Evolutionary conservation across 1,140 invertebrate genomes (phyloP).

Genomic region (Asobara japonica): DNA sequence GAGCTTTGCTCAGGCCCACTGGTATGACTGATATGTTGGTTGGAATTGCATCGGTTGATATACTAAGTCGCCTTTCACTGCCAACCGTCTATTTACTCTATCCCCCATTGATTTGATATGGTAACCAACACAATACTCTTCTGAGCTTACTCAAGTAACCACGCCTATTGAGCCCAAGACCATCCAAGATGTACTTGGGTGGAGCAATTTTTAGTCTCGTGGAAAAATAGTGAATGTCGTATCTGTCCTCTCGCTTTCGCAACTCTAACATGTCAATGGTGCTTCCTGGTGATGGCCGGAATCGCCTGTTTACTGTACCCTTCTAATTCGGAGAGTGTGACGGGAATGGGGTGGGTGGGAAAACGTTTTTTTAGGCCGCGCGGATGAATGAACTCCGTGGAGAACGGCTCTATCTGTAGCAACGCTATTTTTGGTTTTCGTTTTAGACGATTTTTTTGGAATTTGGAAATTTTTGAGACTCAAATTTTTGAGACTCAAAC

Average conservation of each 20-base stretch:
- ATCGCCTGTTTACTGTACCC: no score
- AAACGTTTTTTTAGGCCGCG: no score
- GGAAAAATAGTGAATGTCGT: neutral
- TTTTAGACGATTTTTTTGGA: no score
- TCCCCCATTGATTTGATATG: neutral
- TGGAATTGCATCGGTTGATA: constrained; percentile 63
- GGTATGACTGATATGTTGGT: constrained; percentile 63
- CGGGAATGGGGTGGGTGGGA: no score
- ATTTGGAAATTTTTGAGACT: no score
- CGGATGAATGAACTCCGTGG: no score
- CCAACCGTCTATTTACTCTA: constrained; percentile 24
- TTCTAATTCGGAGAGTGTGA: no score
- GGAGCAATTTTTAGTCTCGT: neutral
- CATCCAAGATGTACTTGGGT: neutral
- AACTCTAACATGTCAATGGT: no score
- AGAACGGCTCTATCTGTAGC: no score
- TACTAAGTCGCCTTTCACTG: constrained; percentile 63
- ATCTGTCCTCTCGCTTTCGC: neutral
- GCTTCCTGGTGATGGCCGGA: no score
- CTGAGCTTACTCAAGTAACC: neutral
- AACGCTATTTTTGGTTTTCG: no score
- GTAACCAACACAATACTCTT: neutral
- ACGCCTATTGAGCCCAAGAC: neutral
- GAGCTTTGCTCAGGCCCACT: constrained; percentile 34
- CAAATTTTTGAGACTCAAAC: no score